These are phyloP conservation scores for Melanerpes aurifrons DNA, from an alignment of 2,113 vertebrate genomes.

Conservation along the genomic window DNA sequence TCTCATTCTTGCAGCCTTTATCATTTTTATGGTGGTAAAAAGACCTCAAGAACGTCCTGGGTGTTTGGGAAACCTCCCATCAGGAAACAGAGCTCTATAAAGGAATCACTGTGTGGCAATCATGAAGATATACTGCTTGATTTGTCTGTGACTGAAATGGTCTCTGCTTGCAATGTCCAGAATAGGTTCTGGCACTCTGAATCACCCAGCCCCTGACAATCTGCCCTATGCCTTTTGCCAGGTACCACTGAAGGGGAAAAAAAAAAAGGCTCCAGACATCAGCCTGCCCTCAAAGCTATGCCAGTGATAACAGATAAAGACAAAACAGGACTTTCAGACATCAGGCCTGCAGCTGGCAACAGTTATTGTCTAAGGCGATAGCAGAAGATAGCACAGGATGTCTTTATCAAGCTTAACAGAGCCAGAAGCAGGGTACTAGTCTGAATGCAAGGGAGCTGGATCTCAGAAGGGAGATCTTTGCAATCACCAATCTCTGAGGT, in stretches of 20 bases:
- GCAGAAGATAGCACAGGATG: not conserved
- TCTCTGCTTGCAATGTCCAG: not conserved
- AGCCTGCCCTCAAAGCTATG: slow-evolving; percentile 28
- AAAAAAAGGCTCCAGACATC: slow-evolving; percentile 8
- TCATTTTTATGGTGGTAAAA: not conserved
- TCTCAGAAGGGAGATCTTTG: not conserved
- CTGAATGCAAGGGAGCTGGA: not conserved
- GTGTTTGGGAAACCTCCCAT: slow-evolving; percentile 5
- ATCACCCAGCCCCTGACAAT: not conserved
- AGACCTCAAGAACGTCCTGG: slow-evolving; percentile 17
- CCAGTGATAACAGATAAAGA: slow-evolving; percentile 37
- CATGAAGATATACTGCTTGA: slow-evolving; percentile 12
- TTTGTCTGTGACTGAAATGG: not conserved
- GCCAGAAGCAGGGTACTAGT: not conserved
- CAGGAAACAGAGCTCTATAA: not conserved
- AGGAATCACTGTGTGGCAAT: not conserved
- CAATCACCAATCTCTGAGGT: not conserved
- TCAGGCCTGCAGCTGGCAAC: slow-evolving; percentile 26
- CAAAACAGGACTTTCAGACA: slow-evolving; percentile 48
- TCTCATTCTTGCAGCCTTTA: slow-evolving; percentile 10
- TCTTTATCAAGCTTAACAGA: slow-evolving; percentile 31
- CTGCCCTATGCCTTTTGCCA: not conserved
- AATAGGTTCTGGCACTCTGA: slow-evolving; percentile 10
- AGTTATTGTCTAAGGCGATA: not conserved
- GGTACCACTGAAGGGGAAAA: not conserved